Conservation (phyloP, 2,888 invertebrate genomes). For the Eupithecia vulgata region DNA sequence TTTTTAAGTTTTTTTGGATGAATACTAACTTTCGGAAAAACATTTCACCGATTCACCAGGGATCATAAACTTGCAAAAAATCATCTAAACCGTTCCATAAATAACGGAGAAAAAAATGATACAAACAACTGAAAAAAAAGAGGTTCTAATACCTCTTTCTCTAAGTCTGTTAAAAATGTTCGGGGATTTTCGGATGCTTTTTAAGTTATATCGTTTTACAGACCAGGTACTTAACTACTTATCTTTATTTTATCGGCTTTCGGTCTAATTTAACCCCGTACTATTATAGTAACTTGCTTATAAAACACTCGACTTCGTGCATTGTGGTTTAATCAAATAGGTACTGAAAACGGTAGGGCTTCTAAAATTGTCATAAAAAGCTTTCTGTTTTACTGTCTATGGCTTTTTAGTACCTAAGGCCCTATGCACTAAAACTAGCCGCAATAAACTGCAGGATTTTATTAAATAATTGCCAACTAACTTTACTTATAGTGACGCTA, state of each 20-base stretch:
- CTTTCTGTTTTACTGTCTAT: conserved; percentile 31
- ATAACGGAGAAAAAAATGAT: too few species aligned
- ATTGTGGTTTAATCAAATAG: conserved; percentile 8
- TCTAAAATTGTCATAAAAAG: conserved; percentile 33
- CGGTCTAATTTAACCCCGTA: neutral
- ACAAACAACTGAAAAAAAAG: too few species aligned
- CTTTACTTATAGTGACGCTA: conserved; percentile 1
- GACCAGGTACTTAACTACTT: neutral
- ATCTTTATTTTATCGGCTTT: neutral
- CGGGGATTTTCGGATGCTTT: too few species aligned
- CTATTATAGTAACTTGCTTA: neutral
- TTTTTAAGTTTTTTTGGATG: too few species aligned
- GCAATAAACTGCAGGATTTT: conserved; percentile 25
- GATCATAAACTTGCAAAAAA: too few species aligned
- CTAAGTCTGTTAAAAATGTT: too few species aligned
- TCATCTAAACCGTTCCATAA: too few species aligned
- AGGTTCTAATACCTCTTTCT: too few species aligned
- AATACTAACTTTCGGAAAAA: too few species aligned
- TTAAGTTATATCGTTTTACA: neutral
- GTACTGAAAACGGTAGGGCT: conserved; percentile 17
- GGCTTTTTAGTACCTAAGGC: conserved; percentile 20
- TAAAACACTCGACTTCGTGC: neutral
- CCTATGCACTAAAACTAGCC: conserved; percentile 23
- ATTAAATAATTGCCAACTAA: conserved; percentile 3
- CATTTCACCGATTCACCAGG: too few species aligned